These are phyloP conservation scores for Montipora capitata DNA, from an alignment of 92 coral and sea anemone species.

Conservation along the genomic window DNA sequence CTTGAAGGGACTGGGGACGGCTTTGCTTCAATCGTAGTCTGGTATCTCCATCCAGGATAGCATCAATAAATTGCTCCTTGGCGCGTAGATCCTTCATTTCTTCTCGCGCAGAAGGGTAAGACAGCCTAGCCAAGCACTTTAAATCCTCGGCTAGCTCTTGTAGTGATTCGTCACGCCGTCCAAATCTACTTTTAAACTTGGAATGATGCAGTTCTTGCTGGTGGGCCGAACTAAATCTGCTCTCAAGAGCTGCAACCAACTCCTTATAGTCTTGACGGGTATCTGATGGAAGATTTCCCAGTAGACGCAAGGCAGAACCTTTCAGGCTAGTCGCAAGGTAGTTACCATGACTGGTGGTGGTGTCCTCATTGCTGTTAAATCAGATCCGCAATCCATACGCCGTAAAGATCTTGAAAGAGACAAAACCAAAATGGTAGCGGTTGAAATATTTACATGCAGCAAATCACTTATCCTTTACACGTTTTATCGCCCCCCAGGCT, in stretches of 20 bases:
- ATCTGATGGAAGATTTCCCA: constrained; percentile 47
- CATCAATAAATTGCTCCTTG: no score
- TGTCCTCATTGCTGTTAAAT: constrained; percentile 59
- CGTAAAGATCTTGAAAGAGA: constrained; percentile 64
- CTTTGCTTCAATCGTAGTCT: no score
- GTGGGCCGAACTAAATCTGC: constrained; percentile 44
- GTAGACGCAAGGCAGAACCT: constrained; percentile 54
- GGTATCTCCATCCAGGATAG: no score
- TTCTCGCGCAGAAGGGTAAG: no score
- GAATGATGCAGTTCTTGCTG: constrained; percentile 29
- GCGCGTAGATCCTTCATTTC: no score
- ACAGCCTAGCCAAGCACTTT: no score
- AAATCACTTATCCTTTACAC: constrained; percentile 65
- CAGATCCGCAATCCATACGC: constrained; percentile 40
- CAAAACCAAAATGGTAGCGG: constrained; percentile 58
- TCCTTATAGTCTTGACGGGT: constrained; percentile 33
- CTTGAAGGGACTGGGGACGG: no score
- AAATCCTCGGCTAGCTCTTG: background rate
- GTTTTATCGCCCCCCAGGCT: constrained; percentile 77
- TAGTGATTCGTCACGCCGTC: constrained; percentile 22
- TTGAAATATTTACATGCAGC: constrained; percentile 48
- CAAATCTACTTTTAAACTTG: constrained; percentile 19
- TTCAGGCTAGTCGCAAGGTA: constrained; percentile 60
- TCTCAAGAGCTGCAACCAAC: constrained; percentile 55
- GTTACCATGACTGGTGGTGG: constrained; percentile 34